Evolutionary conservation across 2,797 vertebrate species (phyloP), one percentile per base, ranked within the genome.

Genomic region (Lemur catta): DNA sequence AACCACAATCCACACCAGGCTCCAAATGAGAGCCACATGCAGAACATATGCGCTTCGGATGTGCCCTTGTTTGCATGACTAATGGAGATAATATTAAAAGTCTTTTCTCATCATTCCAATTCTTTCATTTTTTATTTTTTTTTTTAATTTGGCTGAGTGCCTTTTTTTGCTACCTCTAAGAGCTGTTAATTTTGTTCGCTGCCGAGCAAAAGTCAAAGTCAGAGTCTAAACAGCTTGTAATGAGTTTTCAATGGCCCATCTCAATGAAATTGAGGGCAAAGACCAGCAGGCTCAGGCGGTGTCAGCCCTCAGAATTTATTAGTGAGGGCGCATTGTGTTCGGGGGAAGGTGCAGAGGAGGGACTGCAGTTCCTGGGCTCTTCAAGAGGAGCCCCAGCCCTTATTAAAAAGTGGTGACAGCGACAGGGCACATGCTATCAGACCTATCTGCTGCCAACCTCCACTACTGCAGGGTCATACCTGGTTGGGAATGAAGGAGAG

Each of bases 221-320:
- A 98, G 98, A 99, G 99, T 99, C 98, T 99, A 99, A 99, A 99
- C 99, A 99, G 99, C 98, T 99, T 99, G 99, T 99, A 99, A 99
- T 99, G 99, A 99, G 99, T 99, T 99, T 99, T 99, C 99, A 99
- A 99, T 99, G 98, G 98, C 98, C 99, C 98, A 99, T 99, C 99
- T 99, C 98, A 98, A 98, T 98, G 99, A 99, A 99, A 99, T 99
- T 99, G 99, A 99, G 99, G 99, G 99, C 99, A 99, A 98, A 98
- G 99, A 99, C 98, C 99, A 99, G 98, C 98, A 98, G 97, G 98
- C 98, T 98, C 98, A 97, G 98, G 98, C 98, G 98, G 97, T 98
- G 98, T 98, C 98, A 98, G 98, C 97, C 98, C 98, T 98, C 74
- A 1, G 98, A 98, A 99, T 99, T 99, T 99, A 99, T 99, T 98